Evolutionary conservation across 2,113 vertebrate species (phyloP).

Genomic region (Sinocyclocheilus anophthalmus): DNA sequence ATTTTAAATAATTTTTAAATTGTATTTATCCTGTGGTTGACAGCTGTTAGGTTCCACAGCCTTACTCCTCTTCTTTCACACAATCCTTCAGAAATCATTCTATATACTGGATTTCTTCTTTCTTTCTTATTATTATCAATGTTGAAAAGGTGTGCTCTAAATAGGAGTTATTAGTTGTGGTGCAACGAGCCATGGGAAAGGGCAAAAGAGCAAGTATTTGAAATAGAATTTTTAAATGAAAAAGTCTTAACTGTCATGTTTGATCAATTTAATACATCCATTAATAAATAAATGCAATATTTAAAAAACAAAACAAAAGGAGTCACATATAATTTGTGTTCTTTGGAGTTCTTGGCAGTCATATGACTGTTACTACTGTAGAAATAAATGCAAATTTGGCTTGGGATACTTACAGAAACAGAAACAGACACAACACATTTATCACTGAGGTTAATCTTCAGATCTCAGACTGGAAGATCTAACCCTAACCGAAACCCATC

Average conservation of each 20-base stretch:
- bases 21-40: too few relatives aligned
- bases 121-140: background rate
- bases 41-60: too few relatives aligned
- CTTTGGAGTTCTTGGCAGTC: conserved; percentile 4
- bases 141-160: background rate
- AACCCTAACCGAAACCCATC: conserved; percentile 32
- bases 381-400: conserved; percentile 19
- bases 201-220: too few relatives aligned
- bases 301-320: background rate
- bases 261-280: background rate
- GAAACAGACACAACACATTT: conserved; percentile 70
- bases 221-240: background rate
- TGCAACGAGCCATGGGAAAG: too few relatives aligned
- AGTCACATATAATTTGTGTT: background rate
- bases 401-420: background rate
- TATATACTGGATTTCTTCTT: background rate
- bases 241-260: background rate
- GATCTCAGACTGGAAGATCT: conserved; percentile 56
- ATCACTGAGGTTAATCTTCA: conserved; percentile 69
- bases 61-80: background rate
- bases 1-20: too few relatives aligned
- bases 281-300: background rate
- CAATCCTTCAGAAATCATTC: background rate
- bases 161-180: too few relatives aligned
- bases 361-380: background rate